Evolutionary conservation across 2,113 vertebrate genomes (phyloP).

Genomic region (Rhagologus leucostigma): DNA sequence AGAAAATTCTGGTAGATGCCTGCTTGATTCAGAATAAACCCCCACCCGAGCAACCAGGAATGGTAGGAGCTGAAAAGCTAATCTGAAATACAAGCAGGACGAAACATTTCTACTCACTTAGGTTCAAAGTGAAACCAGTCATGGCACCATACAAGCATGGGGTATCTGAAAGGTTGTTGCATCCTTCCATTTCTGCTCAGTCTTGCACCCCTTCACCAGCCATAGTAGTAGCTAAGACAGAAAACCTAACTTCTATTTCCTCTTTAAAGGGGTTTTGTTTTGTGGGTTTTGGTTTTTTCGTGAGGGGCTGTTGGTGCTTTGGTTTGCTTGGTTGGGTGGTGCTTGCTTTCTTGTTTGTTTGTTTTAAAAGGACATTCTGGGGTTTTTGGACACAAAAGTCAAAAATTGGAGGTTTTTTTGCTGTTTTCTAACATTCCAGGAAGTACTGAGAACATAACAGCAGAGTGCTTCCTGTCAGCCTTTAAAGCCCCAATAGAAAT

Average conservation of each 20-base stretch:
- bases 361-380: neutral
- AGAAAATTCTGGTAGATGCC: neutral
- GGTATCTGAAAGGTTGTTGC: neutral
- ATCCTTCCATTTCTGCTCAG: neutral
- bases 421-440: neutral
- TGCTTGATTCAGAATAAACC: neutral
- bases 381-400: neutral
- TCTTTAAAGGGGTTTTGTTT: neutral
- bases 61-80: neutral
- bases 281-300: neutral
- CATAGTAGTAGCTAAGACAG: neutral
- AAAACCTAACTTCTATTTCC: neutral
- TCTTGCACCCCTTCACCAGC: neutral
- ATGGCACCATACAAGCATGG: rapidly evolving
- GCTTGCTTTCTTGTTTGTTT: neutral
- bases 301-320: rapidly evolving
- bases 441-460: neutral
- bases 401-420: rapidly evolving
- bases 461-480: neutral
- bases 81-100: neutral
- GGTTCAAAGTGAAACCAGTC: neutral
- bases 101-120: neutral
- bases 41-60: neutral
- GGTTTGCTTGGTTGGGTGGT: neutral
- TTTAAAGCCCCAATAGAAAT: neutral